Base-by-base conservation (phyloP, 2,797 vertebrate species). In the Acanthurus leucopareius region DNA sequence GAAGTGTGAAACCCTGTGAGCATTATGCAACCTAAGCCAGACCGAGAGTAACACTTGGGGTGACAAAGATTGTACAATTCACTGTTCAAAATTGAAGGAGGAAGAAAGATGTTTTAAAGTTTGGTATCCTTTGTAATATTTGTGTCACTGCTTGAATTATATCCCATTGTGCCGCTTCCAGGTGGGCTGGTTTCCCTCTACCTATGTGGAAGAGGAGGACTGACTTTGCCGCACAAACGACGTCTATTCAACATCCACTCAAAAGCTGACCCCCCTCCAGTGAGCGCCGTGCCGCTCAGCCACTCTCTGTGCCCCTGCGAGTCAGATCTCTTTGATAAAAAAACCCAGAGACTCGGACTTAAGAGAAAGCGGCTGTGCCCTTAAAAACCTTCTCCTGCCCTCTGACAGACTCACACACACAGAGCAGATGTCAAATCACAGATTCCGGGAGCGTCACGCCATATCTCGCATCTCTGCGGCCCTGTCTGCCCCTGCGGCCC, bases 141-240 rank as follows among this genome's bases (percentile, higher is more conserved):
- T 73, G 45, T 65, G 8, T n/a, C 52, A 28, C 22, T 64, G 9
- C 47, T 25, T 69, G 8, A 75, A 22, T 28, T 48, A 8, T 44
- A 3, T 42, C 49, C 13, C 82, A 17, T 69, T 62, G 52, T 72
- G 13, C 56, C 77, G 19, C 17, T n/a, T 90, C 91, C 72, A 99
- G 97, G 96, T 97, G 90, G 97, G 97, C 83, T 98, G 97, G 97
- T 99, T 99, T 93, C 97, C 97, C 69, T 98, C 97, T 59, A 97
- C 97, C 7, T 98, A 97, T 0, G 97, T 99, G 80, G 97, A 98
- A 86, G 97, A 98, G 72, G 97, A 97, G 22, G 97, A 97, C 65
- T 98, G 91, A 94, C 53, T 72, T 63, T 14, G 7, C 42, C 11
- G 11, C 2, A 53, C 28, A 44, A 28, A 11, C 52, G 58, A 56